Percentiles rank a stretch among this genome's conserved stretches.
These are phyloP conservation scores for Strongylocentrotus purpuratus DNA, from an alignment of 35 echinoderm and acorn worm genomes.

Conservation along the genomic window DNA sequence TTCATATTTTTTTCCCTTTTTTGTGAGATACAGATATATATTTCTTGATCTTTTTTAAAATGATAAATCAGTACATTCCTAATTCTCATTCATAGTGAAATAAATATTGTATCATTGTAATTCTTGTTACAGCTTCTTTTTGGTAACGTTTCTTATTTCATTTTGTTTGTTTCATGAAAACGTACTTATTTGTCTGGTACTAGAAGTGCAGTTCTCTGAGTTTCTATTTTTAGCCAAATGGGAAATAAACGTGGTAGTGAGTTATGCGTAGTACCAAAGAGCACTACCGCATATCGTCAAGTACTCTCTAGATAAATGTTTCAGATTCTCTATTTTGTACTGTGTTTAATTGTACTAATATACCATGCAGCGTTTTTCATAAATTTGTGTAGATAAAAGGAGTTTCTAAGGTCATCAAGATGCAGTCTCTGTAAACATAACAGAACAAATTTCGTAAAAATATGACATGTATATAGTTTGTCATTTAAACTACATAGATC, in stretches of 20 bases:
- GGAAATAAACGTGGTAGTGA: neutral
- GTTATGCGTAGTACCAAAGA: neutral
- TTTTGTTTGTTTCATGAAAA: neutral
- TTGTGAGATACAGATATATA: neutral
- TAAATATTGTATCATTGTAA: neutral
- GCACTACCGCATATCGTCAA: neutral
- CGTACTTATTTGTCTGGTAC: neutral
- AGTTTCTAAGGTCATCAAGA: too few species aligned
- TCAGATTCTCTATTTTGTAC: neutral
- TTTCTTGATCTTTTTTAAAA: neutral
- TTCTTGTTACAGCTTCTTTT: neutral
- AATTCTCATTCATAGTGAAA: neutral
- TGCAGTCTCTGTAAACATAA: too few species aligned
- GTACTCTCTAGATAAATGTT: neutral
- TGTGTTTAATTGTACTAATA: too few species aligned
- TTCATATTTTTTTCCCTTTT: neutral
- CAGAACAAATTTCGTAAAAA: too few species aligned
- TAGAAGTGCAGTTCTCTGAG: neutral
- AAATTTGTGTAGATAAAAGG: too few species aligned
- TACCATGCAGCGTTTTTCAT: too few species aligned
- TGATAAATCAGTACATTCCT: slow-evolving; percentile 18
- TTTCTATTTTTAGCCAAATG: neutral
- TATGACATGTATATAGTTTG: too few species aligned
- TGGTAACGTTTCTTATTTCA: neutral
- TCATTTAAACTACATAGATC: too few species aligned